phyloP scores from a whole-genome alignment of 2,797 vertebrate species.

The Malurus leucopterus region DNA sequence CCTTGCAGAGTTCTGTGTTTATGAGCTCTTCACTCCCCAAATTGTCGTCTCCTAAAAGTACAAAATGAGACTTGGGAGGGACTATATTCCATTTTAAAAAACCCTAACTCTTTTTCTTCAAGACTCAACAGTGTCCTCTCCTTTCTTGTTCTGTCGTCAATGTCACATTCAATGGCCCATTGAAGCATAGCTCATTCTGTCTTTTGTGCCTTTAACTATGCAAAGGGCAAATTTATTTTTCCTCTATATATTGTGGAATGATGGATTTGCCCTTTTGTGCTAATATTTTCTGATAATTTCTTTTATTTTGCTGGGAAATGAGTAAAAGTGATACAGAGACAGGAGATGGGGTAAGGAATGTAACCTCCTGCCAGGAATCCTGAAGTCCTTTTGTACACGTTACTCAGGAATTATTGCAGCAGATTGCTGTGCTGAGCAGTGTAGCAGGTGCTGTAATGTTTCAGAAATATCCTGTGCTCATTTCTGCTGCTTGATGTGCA shows the following conservation, averaged over 20 bases:
- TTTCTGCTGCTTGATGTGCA: not conserved
- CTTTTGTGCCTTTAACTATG: not conserved
- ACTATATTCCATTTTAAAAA: not conserved
- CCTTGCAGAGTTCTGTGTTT: not conserved
- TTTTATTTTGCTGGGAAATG: not conserved
- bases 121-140: not conserved
- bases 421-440: not conserved
- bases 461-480: not conserved
- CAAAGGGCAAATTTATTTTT: not conserved
- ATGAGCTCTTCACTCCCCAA: not conserved
- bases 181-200: not conserved
- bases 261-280: not conserved
- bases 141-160: not conserved
- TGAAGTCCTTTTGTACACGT: not conserved
- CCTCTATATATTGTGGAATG: not conserved
- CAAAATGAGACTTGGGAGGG: not conserved
- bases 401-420: not conserved
- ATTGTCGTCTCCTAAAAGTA: not conserved
- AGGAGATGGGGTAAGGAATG: not conserved
- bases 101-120: fast-evolving
- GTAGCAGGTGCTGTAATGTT: not conserved
- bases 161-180: not conserved
- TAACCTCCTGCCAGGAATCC: not conserved
- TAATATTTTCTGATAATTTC: not conserved
- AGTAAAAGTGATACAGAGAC: not conserved